Percentiles rank a stretch among this genome's conserved stretches.
Evolutionary conservation across 2,113 vertebrate species (phyloP).

Genomic region (Corythornis madagascariensis): DNA sequence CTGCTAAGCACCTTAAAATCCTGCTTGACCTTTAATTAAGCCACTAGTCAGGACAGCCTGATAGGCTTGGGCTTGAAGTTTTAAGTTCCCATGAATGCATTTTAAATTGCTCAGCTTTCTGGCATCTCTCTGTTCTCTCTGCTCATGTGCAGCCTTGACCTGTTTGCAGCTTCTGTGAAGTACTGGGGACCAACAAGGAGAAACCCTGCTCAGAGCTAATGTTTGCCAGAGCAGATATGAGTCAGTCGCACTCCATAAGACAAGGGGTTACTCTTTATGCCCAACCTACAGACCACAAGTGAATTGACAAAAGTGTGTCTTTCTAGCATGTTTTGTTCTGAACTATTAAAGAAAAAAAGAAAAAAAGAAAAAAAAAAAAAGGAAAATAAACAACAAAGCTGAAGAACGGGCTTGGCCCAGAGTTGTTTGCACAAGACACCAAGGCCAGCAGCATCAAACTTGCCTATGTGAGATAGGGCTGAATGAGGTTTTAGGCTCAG

Average conservation of each 20-base stretch:
- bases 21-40: accelerated
- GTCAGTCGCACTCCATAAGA: accelerated
- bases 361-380: background rate
- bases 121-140: too few relatives aligned
- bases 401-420: background rate
- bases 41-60: background rate
- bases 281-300: background rate
- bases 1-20: background rate
- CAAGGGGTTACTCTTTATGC: too few relatives aligned
- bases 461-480: accelerated
- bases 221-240: accelerated
- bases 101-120: background rate
- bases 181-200: background rate
- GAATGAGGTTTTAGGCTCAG: background rate
- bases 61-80: background rate
- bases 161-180: background rate
- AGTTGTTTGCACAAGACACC: background rate
- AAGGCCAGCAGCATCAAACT: background rate
- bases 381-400: background rate
- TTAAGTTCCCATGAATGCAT: accelerated
- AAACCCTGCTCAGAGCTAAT: accelerated
- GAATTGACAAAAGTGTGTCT: too few relatives aligned
- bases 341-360: background rate
- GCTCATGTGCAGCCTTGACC: background rate
- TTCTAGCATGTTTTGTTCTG: background rate